phyloP scores from a whole-genome alignment of 2,888 invertebrate genomes.

The Cosmia pyralina region DNA sequence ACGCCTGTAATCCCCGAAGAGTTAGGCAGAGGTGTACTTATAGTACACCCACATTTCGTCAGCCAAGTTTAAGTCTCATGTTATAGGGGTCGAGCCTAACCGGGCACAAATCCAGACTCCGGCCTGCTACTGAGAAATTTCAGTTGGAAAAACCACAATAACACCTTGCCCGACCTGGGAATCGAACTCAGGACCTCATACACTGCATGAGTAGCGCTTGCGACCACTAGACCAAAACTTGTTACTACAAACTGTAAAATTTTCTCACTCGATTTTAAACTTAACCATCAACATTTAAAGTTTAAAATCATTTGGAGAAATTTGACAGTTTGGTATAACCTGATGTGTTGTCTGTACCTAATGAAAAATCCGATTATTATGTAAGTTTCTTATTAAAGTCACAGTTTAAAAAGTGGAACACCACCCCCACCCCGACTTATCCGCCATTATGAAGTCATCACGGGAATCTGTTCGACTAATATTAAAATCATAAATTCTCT shows the following conservation, averaged over 20 bases:
- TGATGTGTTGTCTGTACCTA: no score
- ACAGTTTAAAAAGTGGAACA: background rate
- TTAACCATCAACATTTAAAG: no score
- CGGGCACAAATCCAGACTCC: no score
- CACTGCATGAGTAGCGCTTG: no score
- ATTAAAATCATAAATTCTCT: constrained; percentile 72
- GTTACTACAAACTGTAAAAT: no score
- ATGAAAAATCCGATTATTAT: background rate
- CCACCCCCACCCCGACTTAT: constrained; percentile 9
- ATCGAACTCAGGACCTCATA: background rate
- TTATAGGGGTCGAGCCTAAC: no score
- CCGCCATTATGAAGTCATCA: constrained; percentile 59
- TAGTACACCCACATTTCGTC: no score
- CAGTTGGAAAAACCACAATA: background rate
- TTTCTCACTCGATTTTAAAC: no score
- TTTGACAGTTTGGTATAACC: no score
- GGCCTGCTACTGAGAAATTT: background rate
- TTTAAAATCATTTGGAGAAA: no score
- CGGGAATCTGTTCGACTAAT: constrained; percentile 62
- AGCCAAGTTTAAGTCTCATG: no score
- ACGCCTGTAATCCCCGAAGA: background rate
- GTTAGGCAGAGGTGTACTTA: background rate
- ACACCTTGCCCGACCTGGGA: background rate
- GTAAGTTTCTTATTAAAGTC: background rate
- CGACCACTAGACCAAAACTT: no score